A percentile compares a stretch with the other conserved stretches of the same genome.
phyloP scores from a whole-genome alignment of 1,140 invertebrate species.

The Sipha flava region DNA sequence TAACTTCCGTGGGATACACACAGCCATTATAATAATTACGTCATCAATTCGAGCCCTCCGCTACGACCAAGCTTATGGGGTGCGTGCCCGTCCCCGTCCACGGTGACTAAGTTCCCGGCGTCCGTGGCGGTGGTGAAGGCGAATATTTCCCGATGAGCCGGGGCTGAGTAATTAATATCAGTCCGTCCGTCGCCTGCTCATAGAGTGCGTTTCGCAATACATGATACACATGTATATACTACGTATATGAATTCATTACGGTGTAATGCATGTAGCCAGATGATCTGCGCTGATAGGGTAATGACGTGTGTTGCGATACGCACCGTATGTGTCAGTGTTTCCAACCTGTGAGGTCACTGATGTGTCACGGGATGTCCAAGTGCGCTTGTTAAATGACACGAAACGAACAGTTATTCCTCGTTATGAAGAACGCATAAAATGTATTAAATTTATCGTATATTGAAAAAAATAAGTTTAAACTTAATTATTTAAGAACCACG shows the following conservation, averaged over 20 bases:
- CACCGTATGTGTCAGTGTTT: not conserved
- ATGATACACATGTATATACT: not conserved
- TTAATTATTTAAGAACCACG: no score
- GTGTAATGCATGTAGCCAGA: not conserved
- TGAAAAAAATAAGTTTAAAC: no score
- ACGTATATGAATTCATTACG: not conserved
- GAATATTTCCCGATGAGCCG: not conserved
- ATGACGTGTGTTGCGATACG: conserved; percentile 13
- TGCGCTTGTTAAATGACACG: no score
- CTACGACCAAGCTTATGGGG: not conserved
- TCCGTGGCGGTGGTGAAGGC: not conserved
- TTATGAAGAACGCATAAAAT: no score
- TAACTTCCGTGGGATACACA: not conserved
- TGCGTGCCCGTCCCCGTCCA: not conserved
- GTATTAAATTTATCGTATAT: no score
- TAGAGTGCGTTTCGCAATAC: not conserved
- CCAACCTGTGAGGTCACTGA: no score
- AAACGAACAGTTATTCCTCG: no score
- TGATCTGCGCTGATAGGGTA: conserved; percentile 7
- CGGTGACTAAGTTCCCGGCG: not conserved
- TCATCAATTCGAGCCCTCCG: not conserved
- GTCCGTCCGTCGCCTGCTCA: not conserved
- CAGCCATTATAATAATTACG: not conserved
- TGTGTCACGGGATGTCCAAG: no score
- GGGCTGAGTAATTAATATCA: conserved; percentile 8